Base-by-base conservation (phyloP, 1,140 invertebrate genomes). In the Drosophila prosaltans region DNA sequence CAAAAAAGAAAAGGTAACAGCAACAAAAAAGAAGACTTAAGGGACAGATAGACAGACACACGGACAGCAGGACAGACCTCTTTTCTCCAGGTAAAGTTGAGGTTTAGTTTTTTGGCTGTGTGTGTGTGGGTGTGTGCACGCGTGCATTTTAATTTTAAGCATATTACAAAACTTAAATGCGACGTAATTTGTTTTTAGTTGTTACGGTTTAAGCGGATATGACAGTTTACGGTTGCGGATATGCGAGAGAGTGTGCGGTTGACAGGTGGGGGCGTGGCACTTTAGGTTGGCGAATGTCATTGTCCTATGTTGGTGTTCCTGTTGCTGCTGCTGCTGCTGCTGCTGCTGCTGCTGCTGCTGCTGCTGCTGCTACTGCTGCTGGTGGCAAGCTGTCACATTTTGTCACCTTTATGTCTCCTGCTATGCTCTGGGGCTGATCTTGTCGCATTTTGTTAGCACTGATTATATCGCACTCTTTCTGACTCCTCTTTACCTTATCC, bases 91-190 rank as follows among this genome's bases (percentile, higher is more conserved):
- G 57, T 59, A 39, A 24, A 59, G 57, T 59, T 41, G 39, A 75
- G 80, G 24, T 73, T 81, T 81, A 81, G 74, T 64, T 61, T 61
- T 36, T 36, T 36, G 3, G 3, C 6, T 36, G 1, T 2, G 32
- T 36, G 3, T 36, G 32, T 30, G 32, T 7, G 2, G 2, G 28
- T 62, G 45, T 48, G 45, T 24, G 24, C 8, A 51, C 45, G 45
- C 45, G 45, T 77, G 74, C 60, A 58, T 80, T 80, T 86, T 79
- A 77, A 67, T 78, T 86, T 83, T 86, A 83, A 83, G 83, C 83
- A 83, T 88, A 88, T 88, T 86, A 86, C 70, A 65, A 74, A 88
- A 89, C 84, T 89, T 80, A 89, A 88, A 89, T 89, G 83, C 83
- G 80, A 88, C 77, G 65, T 88, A 89, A 88, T 88, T 88, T 88